Evolutionary conservation across 2,113 vertebrate genomes (phyloP).

Genomic region (Phocoena phocoena): DNA sequence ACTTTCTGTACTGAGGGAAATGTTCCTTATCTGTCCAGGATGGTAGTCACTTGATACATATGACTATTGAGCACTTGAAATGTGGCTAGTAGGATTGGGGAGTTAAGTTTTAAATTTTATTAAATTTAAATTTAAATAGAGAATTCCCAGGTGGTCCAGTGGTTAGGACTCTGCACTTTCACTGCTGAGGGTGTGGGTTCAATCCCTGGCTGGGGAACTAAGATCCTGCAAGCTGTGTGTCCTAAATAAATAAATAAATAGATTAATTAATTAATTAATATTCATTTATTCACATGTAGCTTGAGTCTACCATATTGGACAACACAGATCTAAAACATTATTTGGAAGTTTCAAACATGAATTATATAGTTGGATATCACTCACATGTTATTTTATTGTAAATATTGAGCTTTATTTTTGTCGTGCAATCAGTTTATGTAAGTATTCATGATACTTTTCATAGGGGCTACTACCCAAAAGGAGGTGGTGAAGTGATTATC

Average conservation of each 20-base stretch:
- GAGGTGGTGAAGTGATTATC: conserved; percentile 93
- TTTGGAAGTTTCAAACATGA: not conserved
- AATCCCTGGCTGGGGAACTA: not conserved
- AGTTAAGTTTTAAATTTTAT: not conserved
- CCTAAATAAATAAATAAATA: too few species aligned
- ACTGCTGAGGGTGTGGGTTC: not conserved
- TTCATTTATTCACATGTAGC: not conserved
- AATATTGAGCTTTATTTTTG: not conserved
- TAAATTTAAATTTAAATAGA: not conserved
- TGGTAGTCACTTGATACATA: not conserved
- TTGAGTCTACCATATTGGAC: not conserved
- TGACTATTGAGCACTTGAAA: not conserved
- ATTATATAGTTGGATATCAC: not conserved
- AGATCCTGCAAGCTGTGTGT: not conserved
- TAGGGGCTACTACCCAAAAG: conserved; percentile 97
- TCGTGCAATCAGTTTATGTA: not conserved
- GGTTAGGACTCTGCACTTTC: not conserved
- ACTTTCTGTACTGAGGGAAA: not conserved
- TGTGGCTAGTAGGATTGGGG: not conserved
- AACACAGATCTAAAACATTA: not conserved
- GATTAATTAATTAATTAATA: not conserved
- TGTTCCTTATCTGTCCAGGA: not conserved
- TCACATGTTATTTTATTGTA: not conserved
- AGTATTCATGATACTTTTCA: conserved; percentile 44
- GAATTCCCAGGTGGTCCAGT: not conserved